Base-by-base conservation (phyloP, 2,113 vertebrate genomes). In the Cinclus mexicanus region DNA sequence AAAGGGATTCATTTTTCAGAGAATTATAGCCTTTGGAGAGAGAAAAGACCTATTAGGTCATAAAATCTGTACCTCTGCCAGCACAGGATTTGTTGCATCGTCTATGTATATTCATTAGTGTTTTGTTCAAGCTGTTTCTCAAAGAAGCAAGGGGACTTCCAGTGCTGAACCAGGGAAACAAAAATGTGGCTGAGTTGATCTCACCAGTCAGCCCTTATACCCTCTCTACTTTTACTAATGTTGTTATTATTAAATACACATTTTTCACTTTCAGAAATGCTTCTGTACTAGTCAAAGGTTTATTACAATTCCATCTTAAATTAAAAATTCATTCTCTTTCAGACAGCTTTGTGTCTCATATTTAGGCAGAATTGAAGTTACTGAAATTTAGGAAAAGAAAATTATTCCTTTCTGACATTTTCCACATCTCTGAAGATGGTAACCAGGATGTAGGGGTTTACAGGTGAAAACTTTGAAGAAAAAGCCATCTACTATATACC, bases 21-120 rank as follows among this genome's bases (percentile, higher is more conserved):
- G 50, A 86, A 71, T 81, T 88, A 88, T 59, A 83, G 68, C 56
- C 71, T 95, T 87, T 93, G 75, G 90, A 94, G 63, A 74, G 17
- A 88, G 33, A 93, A 95, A 96, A 91, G 94, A 74, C 89, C 91
- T 79, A 90, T 95, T 96, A 96, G 95, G 93, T 97, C 95, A 96
- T 94, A 90, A 94, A 95, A 94, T 70, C 70, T 81, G 59, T 96
- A 79, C 44, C 57, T 93, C 74, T 95, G 95, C 93, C 95, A 97
- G 81, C 35, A 61, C 77, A 85, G 94, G 91, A 89, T 94, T 95
- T 96, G 93, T 95, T 95, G 35, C 35, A 2, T 92, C n/a, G 0
- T 92, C 79, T 83, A 91, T 97, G 84, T 95, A 93, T 95, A 96
- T 96, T 97, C 93, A 96, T 95, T 90, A 95, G 95, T 78, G 87